A percentile compares a stretch with the other conserved stretches of the same genome.
Evolutionary conservation across 2,888 invertebrate genomes (phyloP).

Genomic region (Meliscaeva auricollis): DNA sequence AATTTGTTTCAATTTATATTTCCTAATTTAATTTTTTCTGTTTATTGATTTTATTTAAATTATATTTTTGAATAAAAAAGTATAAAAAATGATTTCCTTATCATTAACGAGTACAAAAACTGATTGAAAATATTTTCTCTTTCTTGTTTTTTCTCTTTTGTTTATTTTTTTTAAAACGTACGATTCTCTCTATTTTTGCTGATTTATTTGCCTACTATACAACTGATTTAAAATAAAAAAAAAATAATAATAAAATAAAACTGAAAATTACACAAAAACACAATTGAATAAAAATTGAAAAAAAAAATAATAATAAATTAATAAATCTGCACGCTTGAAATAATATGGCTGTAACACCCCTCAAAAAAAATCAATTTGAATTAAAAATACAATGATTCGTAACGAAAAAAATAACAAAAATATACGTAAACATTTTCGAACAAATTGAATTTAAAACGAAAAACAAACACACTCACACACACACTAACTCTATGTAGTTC

Average conservation of each 20-base stretch:
- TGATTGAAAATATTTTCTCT: conserved; percentile 71
- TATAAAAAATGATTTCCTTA: conserved; percentile 41
- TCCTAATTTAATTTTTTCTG: conserved; percentile 6
- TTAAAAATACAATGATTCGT: conserved; percentile 35
- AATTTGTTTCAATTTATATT: conserved; percentile 13
- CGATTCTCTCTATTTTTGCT: conserved; percentile 65
- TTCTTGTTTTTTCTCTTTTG: conserved; percentile 62
- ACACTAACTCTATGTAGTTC: conserved; percentile 76
- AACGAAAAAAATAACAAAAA: conserved; percentile 44
- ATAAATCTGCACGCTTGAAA: conserved; percentile 68
- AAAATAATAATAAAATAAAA: conserved; percentile 34
- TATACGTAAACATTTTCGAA: conserved; percentile 36
- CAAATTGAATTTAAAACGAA: conserved; percentile 33
- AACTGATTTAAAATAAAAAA: conserved; percentile 57
- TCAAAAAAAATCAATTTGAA: conserved; percentile 36
- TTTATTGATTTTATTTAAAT: conserved; percentile 21
- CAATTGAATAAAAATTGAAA: conserved; percentile 26
- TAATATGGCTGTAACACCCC: conserved; percentile 72
- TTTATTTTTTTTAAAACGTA: conserved; percentile 51
- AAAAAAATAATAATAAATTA: conserved; percentile 41
- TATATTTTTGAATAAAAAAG: conserved; percentile 26
- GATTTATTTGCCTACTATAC: conserved; percentile 70
- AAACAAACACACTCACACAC: conserved; percentile 54
- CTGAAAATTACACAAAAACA: conserved; percentile 39
- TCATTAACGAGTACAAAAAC: conserved; percentile 50